phyloP scores from a whole-genome alignment of 2,888 invertebrate species.

The Acanthosepion lycidas region DNA sequence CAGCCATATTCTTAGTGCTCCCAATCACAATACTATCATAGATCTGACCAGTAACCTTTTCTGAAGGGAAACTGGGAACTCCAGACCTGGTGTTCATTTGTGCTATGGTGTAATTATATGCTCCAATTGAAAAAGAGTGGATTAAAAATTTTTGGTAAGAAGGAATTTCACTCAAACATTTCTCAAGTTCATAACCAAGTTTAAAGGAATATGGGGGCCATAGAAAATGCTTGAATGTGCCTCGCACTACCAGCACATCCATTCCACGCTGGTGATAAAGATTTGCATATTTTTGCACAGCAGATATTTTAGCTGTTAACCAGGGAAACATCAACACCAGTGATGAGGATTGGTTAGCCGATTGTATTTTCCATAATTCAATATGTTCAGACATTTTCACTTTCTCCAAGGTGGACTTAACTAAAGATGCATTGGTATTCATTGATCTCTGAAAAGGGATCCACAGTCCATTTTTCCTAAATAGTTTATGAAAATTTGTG shows the following conservation, averaged over 20 bases:
- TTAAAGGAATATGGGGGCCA: constrained; percentile 56
- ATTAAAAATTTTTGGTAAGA: constrained; percentile 53
- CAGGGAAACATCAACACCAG: constrained; percentile 54
- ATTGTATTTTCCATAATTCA: not conserved
- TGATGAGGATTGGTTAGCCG: not conserved
- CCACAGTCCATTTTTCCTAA: no score
- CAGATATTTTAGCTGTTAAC: constrained; percentile 56
- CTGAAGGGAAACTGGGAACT: constrained; percentile 48
- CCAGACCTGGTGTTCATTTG: constrained; percentile 47
- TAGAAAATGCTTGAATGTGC: constrained; percentile 56
- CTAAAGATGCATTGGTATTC: not conserved
- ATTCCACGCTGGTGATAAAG: constrained; percentile 59
- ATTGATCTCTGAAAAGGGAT: no score
- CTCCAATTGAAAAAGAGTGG: constrained; percentile 62
- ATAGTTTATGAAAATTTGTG: no score
- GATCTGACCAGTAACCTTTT: constrained; percentile 57
- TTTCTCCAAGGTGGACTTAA: not conserved
- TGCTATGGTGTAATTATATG: constrained; percentile 58
- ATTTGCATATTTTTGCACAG: constrained; percentile 56
- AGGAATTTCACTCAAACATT: constrained; percentile 23
- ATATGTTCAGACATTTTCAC: not conserved
- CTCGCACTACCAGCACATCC: constrained; percentile 58
- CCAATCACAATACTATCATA: constrained; percentile 63
- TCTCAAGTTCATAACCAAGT: constrained; percentile 52
- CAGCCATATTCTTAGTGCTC: constrained; percentile 58